These are phyloP conservation scores for Coendou prehensilis DNA, from an alignment of 2,797 vertebrate genomes.

Conservation along the genomic window DNA sequence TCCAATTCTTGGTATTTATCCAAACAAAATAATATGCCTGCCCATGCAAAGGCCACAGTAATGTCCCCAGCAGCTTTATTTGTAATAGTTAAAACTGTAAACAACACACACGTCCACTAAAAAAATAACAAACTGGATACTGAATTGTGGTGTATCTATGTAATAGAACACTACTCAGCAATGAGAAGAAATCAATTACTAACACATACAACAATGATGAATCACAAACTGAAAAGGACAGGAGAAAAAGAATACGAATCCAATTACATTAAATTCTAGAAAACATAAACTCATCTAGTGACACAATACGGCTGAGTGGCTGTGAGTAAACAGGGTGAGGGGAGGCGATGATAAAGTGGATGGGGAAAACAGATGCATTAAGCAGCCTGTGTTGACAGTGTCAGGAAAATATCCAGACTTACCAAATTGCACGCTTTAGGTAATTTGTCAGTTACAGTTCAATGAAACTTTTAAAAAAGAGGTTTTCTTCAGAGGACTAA, in stretches of 20 bases:
- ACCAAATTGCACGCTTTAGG: not conserved
- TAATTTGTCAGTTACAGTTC: not conserved
- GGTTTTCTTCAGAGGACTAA: not conserved
- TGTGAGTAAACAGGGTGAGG: not conserved
- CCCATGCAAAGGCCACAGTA: not conserved
- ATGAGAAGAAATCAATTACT: conserved; percentile 32
- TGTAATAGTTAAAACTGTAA: conserved; percentile 24
- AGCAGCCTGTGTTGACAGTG: not conserved
- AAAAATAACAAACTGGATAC: not conserved
- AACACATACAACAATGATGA: not conserved
- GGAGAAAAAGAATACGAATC: not conserved
- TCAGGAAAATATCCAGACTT: not conserved
- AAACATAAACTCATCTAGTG: not conserved
- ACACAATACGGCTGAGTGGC: not conserved
- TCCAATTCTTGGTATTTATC: conserved; percentile 7
- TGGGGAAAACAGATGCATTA: not conserved
- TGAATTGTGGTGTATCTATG: not conserved
- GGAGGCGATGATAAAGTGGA: not conserved
- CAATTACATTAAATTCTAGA: conserved; percentile 25
- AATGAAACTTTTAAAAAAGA: conserved; percentile 22
- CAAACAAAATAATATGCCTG: conserved; percentile 31
- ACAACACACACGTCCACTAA: not conserved
- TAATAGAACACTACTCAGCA: not conserved
- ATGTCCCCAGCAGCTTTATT: conserved; percentile 18
- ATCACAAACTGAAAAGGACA: conserved; percentile 23